Evolutionary conservation across 2,797 vertebrate species (phyloP), one percentile per base, ranked within the genome.

Genomic region (Sebastes oblongus): DNA sequence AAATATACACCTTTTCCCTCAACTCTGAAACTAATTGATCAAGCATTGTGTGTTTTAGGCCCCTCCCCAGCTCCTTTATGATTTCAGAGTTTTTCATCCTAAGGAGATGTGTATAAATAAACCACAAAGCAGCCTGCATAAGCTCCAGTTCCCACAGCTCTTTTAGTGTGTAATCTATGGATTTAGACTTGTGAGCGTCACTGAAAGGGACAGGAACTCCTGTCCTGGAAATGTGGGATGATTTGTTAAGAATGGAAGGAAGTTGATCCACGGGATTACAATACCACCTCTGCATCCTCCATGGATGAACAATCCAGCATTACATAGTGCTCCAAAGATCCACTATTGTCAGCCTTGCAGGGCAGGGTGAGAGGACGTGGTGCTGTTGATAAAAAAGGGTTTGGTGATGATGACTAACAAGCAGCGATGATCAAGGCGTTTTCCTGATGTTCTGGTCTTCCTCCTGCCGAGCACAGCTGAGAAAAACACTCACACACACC

Each of bases 211-310:
- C 82, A 84, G 85, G 84, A 91, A 88, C 84, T 80, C 27, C 27
- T 76, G 87, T 90, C 86, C 85, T 89, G 91, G 73, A 89, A 89
- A 89, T 90, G 77, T 81, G 81, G 86, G 90, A 94, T 92, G 83
- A 90, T 89, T 94, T 93, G 80, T 86, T 86, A 92, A 92, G 88
- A 94, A 94, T 92, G 85, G 85, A 88, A 94, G 94, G 95, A 96
- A 95, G 92, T 82, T 80, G 80, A 93, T 87, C 75, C 36, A 66
- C 74, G 39, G 87, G 90, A 94, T 83, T 93, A 93, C 91, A 91
- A 93, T 84, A 91, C 80, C 89, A 93, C 85, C 88, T 94, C 89
- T 88, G 86, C 89, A 91, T 93, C 90, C 93, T 92, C 75, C 66
- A 61, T 71, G 75, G 65, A 77, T 82, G 81, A 89, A 91, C 87